Percentiles rank a stretch among this genome's conserved stretches.
phyloP scores from a whole-genome alignment of 2,797 vertebrate species.

The Borostomias antarcticus region DNA sequence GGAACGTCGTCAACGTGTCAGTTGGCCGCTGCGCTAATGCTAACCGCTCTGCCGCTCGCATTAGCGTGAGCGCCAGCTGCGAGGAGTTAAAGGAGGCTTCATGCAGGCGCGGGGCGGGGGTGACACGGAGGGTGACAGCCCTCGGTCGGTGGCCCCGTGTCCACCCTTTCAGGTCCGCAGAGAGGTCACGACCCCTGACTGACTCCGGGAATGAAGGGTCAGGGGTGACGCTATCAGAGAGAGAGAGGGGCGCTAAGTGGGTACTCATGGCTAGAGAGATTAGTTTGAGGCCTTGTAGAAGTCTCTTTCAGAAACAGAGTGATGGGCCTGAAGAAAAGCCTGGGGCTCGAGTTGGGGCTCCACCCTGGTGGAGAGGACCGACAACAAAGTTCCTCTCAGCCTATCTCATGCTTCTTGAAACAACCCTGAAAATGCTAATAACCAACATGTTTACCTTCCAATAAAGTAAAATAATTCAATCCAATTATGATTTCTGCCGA shows the following conservation, averaged over 20 bases:
- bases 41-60: constrained; percentile 52
- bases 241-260: constrained; percentile 43
- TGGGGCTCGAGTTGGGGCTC: not conserved
- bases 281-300: constrained; percentile 18
- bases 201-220: constrained; percentile 64
- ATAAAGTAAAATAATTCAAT: no score
- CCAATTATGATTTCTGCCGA: no score
- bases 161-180: constrained; percentile 59
- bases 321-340: not conserved
- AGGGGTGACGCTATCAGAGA: constrained; percentile 42
- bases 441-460: no score
- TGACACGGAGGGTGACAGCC: constrained; percentile 57
- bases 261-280: constrained; percentile 38
- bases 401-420: not conserved
- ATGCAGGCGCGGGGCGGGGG: constrained; percentile 31
- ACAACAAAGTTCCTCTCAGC: not conserved
- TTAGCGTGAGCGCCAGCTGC: constrained; percentile 53
- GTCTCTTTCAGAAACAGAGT: constrained; percentile 22
- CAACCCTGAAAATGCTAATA: no score
- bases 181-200: constrained; percentile 58
- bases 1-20: constrained; percentile 68
- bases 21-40: constrained; percentile 52
- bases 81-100: constrained; percentile 56
- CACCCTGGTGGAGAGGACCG: not conserved
- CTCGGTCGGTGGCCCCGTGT: constrained; percentile 56